Evolutionary conservation across 1,140 invertebrate genomes (phyloP).

Genomic region (Battus philenor): DNA sequence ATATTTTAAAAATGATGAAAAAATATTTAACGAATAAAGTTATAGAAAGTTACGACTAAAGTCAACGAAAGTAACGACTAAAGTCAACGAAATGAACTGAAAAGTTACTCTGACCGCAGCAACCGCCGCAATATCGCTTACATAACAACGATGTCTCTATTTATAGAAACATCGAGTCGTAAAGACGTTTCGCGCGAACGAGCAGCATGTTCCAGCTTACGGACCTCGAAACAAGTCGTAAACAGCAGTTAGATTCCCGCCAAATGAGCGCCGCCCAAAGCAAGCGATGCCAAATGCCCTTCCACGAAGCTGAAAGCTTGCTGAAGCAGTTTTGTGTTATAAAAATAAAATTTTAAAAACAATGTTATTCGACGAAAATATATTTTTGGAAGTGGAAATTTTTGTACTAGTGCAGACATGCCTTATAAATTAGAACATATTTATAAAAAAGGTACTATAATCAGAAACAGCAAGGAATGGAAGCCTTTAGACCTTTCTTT

Average conservation of each 20-base stretch:
- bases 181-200: constrained; percentile 19
- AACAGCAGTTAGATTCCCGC: constrained; percentile 19
- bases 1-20: too few relatives aligned
- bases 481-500: background rate
- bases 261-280: constrained; percentile 12
- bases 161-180: constrained; percentile 7
- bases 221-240: constrained; percentile 20
- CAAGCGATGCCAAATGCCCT: constrained; percentile 10
- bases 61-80: too few relatives aligned
- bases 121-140: background rate
- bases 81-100: too few relatives aligned
- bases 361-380: too few relatives aligned
- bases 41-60: too few relatives aligned
- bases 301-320: constrained; percentile 2
- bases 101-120: background rate
- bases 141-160: constrained; percentile 10
- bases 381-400: too few relatives aligned
- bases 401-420: too few relatives aligned
- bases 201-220: constrained; percentile 7
- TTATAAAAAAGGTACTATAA: too few relatives aligned
- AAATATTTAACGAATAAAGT: too few relatives aligned
- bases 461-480: background rate
- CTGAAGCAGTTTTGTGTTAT: too few relatives aligned
- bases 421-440: too few relatives aligned
- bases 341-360: too few relatives aligned